Conservation (phyloP, 2,888 invertebrate genomes). For the Hydrotaea cyrtoneurina region DNA sequence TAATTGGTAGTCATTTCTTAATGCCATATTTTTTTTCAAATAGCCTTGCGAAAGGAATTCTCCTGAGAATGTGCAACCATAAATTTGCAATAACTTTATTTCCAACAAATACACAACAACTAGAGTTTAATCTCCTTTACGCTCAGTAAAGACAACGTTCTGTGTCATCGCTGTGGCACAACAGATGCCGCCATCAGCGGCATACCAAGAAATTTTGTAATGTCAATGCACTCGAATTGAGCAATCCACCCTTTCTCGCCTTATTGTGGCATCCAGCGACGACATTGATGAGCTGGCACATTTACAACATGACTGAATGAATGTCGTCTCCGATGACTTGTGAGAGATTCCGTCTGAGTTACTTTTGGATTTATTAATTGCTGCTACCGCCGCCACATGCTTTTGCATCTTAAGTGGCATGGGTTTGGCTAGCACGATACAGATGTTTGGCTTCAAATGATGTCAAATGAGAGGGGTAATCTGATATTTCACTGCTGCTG, state of each 20-base stretch:
- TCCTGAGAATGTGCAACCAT: too few relatives aligned
- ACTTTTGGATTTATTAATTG: slow-evolving; percentile 29
- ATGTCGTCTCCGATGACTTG: neutral
- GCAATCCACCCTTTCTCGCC: neutral
- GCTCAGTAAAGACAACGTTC: neutral
- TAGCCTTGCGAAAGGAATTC: too few relatives aligned
- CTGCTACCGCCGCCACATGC: slow-evolving; percentile 13
- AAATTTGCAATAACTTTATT: neutral
- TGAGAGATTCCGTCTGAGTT: neutral
- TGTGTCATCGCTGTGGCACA: neutral
- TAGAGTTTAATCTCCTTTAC: slow-evolving; percentile 1
- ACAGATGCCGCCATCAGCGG: neutral
- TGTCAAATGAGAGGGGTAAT: neutral
- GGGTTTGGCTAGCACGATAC: neutral
- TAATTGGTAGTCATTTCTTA: too few relatives aligned
- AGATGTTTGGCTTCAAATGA: neutral
- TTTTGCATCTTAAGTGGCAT: neutral
- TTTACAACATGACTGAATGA: neutral
- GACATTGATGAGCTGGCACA: neutral
- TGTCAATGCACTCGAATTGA: neutral
- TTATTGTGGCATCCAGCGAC: neutral
- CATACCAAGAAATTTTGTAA: neutral
- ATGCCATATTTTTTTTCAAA: too few relatives aligned
- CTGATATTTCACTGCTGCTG: neutral
- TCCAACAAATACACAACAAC: neutral